Percentiles rank a stretch among this genome's conserved stretches.
Evolutionary conservation across 2,113 vertebrate species (phyloP).

Genomic region (Poecile atricapillus): DNA sequence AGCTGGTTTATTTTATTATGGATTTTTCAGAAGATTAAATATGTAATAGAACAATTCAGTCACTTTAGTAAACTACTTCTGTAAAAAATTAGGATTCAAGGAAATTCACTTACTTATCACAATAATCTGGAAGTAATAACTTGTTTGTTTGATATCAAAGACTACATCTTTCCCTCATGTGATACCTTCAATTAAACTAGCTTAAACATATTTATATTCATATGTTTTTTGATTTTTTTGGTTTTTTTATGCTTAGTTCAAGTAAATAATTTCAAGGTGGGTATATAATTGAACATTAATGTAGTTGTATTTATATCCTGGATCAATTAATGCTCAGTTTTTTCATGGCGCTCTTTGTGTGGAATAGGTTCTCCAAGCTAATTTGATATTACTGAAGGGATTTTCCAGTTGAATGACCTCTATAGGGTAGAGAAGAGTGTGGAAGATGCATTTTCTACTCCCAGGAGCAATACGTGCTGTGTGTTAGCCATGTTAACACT

Average conservation of each 20-base stretch:
- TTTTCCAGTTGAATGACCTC: neutral
- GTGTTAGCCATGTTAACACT: neutral
- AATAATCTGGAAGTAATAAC: neutral
- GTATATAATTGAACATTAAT: neutral
- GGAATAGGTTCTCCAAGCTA: neutral
- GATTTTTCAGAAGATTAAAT: neutral
- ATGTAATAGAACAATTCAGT: neutral
- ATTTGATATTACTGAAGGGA: neutral
- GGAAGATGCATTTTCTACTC: neutral
- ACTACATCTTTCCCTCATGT: neutral
- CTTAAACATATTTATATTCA: neutral
- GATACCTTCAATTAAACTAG: neutral
- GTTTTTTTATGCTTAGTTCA: neutral
- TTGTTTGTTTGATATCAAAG: neutral
- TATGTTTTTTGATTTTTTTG: fast-evolving
- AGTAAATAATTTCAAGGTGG: neutral
- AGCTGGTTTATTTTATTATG: neutral
- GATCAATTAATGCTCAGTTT: neutral
- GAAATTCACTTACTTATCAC: neutral
- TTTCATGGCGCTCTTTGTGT: neutral
- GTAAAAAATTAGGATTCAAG: neutral
- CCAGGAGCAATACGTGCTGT: neutral
- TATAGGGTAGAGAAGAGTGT: neutral
- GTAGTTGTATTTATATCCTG: neutral
- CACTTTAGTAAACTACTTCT: neutral